phyloP scores from a whole-genome alignment of 2,888 invertebrate species.

The Marasmarcha lunaedactyla region DNA sequence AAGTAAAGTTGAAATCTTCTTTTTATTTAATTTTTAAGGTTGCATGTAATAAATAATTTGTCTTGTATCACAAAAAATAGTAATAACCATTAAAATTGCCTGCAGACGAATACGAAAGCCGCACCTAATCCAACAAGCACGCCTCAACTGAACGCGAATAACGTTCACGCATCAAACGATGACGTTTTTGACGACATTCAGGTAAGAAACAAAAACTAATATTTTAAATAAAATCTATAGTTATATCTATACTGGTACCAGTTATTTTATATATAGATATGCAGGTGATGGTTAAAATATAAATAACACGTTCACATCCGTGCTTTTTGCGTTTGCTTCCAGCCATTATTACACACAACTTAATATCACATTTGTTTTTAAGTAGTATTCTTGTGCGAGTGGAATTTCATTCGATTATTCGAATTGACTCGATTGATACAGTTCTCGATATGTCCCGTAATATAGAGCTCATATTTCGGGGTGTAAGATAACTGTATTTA shows the following conservation, averaged over 20 bases:
- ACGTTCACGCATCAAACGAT: slow-evolving; percentile 55
- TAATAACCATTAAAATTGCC: slow-evolving; percentile 20
- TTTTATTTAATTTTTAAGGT: neutral
- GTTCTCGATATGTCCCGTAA: slow-evolving; percentile 37
- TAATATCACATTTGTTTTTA: slow-evolving; percentile 8
- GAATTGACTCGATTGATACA: slow-evolving; percentile 16
- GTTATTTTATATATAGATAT: slow-evolving; percentile 14
- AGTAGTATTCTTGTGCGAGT: no score
- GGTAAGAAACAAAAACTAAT: slow-evolving; percentile 33
- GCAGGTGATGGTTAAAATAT: slow-evolving; percentile 48
- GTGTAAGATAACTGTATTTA: slow-evolving; percentile 28
- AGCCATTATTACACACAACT: slow-evolving; percentile 25
- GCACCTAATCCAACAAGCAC: slow-evolving; percentile 59
- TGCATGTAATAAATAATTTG: neutral
- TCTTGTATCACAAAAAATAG: slow-evolving; percentile 13
- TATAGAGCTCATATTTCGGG: slow-evolving; percentile 63
- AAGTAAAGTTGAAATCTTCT: neutral
- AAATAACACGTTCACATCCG: slow-evolving; percentile 66
- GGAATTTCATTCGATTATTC: no score
- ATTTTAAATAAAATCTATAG: no score
- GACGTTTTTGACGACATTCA: slow-evolving; percentile 63
- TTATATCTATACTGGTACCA: neutral
- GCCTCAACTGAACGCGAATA: slow-evolving; percentile 47
- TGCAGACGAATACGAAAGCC: slow-evolving; percentile 47
- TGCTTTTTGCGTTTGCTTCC: slow-evolving; percentile 42